Base-by-base conservation (phyloP, 2,888 invertebrate species). In the Miltochrista miniata region DNA sequence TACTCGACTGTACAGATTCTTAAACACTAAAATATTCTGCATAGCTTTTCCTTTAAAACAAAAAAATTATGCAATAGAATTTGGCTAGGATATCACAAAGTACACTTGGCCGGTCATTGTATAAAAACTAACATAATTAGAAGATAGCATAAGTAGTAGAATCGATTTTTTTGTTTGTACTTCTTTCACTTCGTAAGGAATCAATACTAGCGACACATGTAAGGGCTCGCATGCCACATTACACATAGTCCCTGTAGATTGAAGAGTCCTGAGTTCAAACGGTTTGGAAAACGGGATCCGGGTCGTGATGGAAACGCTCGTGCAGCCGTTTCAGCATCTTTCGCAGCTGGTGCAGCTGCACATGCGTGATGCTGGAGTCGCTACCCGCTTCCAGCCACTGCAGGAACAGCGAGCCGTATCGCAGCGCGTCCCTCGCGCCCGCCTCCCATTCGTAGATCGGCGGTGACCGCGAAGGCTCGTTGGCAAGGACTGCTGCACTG, bases 341-440 rank as follows among this genome's bases (percentile, higher is more conserved):
- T 70, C 95, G 93, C 72, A 96, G 93, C 83, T 96, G 96, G 90
- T 95, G 94, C 61, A 96, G 93, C 83, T 96, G 96, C 83, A 95
- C 93, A 56, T 95, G 94, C 45, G 96, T 96, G 44, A 96, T 95
- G 55, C 94, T 93, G 0, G 96, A 96, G 83, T 96, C 95, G 54
- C 95, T 95, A 85, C 95, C 95, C 59, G 93, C 93, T 80, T 95
- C 95, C 70, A 96, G 90, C 96, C 96, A 96, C 74, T 94, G 93
- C 63, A 96, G 93, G 88, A 96, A 96, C 87, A 95, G 95, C 77
- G 96, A 96, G 36, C 96, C 96, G 85, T 96, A 95, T 74, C 93
- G 93, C 46, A 96, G 92, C 35, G 96, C 96, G 72, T 94, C 95
- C 30, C 80, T 81, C 48, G 90, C 81, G 59, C 88, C 82, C 56